Conservation (phyloP, 30 jellyfish, hydroid and myxozoan species). For the Pelagia noctiluca region DNA sequence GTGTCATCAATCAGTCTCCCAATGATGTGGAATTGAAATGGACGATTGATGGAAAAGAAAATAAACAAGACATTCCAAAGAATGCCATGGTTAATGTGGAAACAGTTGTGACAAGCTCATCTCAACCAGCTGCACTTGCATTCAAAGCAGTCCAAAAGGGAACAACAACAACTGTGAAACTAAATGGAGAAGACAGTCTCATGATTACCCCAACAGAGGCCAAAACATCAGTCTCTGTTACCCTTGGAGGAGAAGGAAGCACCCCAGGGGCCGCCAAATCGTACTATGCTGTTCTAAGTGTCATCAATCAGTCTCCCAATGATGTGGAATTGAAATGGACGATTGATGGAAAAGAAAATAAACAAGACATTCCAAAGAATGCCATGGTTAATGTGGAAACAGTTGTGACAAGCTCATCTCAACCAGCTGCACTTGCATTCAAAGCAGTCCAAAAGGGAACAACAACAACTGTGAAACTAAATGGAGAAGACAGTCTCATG, state of each 20-base stretch:
- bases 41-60: slow-evolving; percentile 63
- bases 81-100: slow-evolving; percentile 58
- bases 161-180: slow-evolving; percentile 40
- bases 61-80: slow-evolving; percentile 63
- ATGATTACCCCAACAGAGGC: slow-evolving; percentile 70
- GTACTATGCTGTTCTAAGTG: slow-evolving; percentile 65
- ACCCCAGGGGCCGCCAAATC: slow-evolving; percentile 3
- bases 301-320: slow-evolving; percentile 66
- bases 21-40: slow-evolving; percentile 66
- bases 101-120: slow-evolving; percentile 48
- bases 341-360: slow-evolving; percentile 64
- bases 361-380: slow-evolving; percentile 62
- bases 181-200: slow-evolving; percentile 77
- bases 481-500: slow-evolving; percentile 67
- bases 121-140: slow-evolving; percentile 64
- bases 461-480: slow-evolving; percentile 44
- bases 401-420: slow-evolving; percentile 38
- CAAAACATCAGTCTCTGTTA: slow-evolving; percentile 49
- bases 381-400: slow-evolving; percentile 52
- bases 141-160: slow-evolving; percentile 78
- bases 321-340: slow-evolving; percentile 70
- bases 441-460: slow-evolving; percentile 75
- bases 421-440: slow-evolving; percentile 71
- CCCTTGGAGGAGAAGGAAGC: slow-evolving; percentile 39
- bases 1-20: slow-evolving; percentile 70